Percentiles rank a stretch among this genome's conserved stretches.
These are phyloP conservation scores for Cyclophora punctaria DNA, from an alignment of 2,888 invertebrate species.

Conservation along the genomic window DNA sequence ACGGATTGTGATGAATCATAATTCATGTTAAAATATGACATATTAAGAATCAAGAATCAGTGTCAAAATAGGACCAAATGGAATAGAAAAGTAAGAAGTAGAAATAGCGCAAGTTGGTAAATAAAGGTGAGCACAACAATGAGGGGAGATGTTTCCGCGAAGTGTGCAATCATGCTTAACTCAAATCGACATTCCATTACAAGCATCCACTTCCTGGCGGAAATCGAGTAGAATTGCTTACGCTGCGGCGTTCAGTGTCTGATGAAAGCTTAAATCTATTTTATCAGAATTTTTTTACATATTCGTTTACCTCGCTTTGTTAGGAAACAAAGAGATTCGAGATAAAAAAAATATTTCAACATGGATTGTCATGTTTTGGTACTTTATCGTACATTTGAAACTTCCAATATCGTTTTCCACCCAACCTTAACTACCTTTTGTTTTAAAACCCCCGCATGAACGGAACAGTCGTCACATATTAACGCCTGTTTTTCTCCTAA, in stretches of 20 bases:
- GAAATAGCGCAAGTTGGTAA: background rate
- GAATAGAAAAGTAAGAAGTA: no score
- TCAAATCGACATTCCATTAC: conserved; percentile 33
- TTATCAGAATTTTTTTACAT: conserved; percentile 3
- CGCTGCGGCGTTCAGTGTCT: conserved; percentile 22
- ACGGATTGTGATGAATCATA: no score
- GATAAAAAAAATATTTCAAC: conserved; percentile 7
- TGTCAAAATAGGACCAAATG: no score
- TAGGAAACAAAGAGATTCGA: background rate
- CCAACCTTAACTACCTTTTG: no score
- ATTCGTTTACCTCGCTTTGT: background rate
- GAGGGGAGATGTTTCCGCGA: background rate
- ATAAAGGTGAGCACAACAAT: background rate
- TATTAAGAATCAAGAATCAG: no score
- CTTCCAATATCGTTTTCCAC: no score
- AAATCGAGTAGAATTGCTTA: conserved; percentile 38
- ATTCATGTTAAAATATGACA: no score
- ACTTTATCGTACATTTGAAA: no score
- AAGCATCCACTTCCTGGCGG: conserved; percentile 23
- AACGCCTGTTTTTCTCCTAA: no score
- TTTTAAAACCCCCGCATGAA: no score
- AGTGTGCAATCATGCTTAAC: conserved; percentile 11
- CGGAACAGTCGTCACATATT: no score
- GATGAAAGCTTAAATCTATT: conserved; percentile 26
- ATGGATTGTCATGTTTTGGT: conserved; percentile 4